These are phyloP conservation scores for Neosilurus mollespiculum DNA, from an alignment of 2,797 vertebrate species.

Conservation along the genomic window DNA sequence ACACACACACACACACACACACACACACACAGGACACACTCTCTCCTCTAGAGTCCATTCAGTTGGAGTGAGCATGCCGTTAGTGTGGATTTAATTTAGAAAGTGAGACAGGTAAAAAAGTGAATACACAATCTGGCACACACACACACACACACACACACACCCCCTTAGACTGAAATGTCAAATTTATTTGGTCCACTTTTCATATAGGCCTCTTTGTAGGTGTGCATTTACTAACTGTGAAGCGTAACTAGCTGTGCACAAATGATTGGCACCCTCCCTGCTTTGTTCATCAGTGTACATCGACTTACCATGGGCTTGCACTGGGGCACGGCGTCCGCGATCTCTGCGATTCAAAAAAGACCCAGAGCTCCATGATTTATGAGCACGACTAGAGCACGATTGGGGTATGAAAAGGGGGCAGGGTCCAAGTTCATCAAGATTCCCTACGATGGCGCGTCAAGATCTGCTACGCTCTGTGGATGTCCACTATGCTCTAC, in stretches of 20 bases:
- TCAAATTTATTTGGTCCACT: slow-evolving; percentile 36
- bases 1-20: slow-evolving; percentile 31
- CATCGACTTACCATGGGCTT: no score
- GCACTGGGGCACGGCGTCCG: no score
- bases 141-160: slow-evolving; percentile 23
- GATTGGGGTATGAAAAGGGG: no score
- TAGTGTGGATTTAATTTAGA: slow-evolving; percentile 34
- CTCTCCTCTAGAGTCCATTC: slow-evolving; percentile 43
- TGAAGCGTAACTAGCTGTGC: no score
- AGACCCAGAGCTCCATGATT: no score
- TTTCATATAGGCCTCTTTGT: neutral
- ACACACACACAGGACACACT: slow-evolving; percentile 35
- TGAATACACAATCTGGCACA: neutral
- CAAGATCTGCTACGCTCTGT: no score
- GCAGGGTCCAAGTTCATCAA: no score
- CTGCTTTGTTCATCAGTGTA: no score
- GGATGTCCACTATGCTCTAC: no score
- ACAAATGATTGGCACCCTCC: neutral
- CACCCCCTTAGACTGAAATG: neutral
- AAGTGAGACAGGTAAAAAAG: neutral
- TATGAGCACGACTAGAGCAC: no score
- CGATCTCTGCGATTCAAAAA: no score
- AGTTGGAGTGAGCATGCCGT: slow-evolving; percentile 41
- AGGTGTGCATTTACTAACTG: neutral
- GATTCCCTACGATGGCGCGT: no score